Evolutionary conservation across 1,140 invertebrate genomes (phyloP), one percentile per base, ranked within the genome.

Genomic region (Teleogryllus occipitalis): DNA sequence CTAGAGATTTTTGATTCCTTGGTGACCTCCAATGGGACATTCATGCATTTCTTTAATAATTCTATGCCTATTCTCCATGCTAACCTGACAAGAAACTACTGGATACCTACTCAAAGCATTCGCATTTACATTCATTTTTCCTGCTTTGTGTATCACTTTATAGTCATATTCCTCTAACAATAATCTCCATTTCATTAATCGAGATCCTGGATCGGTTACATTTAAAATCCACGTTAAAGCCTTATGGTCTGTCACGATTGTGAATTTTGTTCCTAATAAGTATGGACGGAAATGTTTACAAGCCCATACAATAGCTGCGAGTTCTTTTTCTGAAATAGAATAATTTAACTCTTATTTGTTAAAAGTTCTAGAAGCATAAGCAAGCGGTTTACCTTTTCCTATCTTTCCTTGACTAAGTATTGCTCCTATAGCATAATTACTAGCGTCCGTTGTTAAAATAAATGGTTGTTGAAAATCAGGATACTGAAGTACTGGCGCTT

Each of bases 211-310:
- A 76, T 89, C 85, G 82, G 87, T 89, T 0, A 85, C 82, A 10
- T 85, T 85, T 54, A 85, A 84, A n/a, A 90, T 81, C 84, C 86
- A 90, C 49, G 81, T 83, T 47, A 90, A 82, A 3, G 87, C 86
- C 80, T 86, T 85, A 78, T 90, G 88, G 80, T 91, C 89, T 0
- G 88, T 90, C 47, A 85, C 80, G 7, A 89, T 86, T 47, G 81
- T 85, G 79, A 90, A 88, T 73, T 86, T 83, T 78, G 77, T 84
- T 47, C 86, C 86, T 80, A 85, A 86, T 6, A 90, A 81, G 83
- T 88, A 89, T 47, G 85, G 83, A 80, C 86, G 74, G 81, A 88
- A 88, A 78, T 86, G 83, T 82, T 86, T 84, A 5, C 86, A 82
- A 15, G 85, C 85, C 84, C 85, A 88, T 0, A 90, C 84, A 14